phyloP scores from a whole-genome alignment of 35 echinoderm and acorn worm genomes.

The Patiria miniata region DNA sequence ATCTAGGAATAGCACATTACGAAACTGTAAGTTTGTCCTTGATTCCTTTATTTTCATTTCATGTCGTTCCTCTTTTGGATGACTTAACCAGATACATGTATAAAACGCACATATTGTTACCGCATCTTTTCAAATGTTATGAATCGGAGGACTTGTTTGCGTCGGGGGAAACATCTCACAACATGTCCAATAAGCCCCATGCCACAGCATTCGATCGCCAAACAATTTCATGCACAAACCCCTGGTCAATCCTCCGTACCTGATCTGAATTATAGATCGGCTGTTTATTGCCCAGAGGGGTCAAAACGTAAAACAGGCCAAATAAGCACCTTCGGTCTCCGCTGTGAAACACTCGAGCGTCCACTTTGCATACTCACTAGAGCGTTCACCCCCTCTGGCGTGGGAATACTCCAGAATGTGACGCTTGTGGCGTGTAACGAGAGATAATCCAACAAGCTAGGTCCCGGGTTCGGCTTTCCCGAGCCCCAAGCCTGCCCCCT shows the following conservation, averaged over 20 bases:
- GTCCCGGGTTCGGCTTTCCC: not conserved
- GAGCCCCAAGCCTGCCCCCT: not conserved
- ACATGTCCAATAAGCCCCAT: not conserved
- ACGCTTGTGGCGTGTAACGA: not conserved
- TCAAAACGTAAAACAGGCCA: not conserved
- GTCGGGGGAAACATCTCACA: too few species aligned
- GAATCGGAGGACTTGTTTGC: too few species aligned
- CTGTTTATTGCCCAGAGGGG: conserved; percentile 16
- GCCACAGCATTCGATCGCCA: conserved; percentile 1
- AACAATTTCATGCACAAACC: conserved; percentile 6
- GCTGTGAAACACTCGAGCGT: not conserved
- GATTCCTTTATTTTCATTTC: too few species aligned
- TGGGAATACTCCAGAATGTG: conserved; percentile 1
- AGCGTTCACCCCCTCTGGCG: not conserved
- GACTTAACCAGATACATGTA: too few species aligned
- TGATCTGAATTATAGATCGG: conserved; percentile 10
- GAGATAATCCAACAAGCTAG: conserved; percentile 14
- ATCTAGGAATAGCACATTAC: too few species aligned
- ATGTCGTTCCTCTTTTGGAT: too few species aligned
- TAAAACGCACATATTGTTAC: too few species aligned
- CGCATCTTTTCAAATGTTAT: too few species aligned
- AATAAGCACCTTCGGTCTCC: conserved; percentile 1
- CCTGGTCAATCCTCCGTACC: not conserved
- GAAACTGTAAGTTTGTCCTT: too few species aligned
- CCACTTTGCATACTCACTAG: conserved; percentile 9